Evolutionary conservation across 1,140 invertebrate genomes (phyloP), one percentile per base, ranked within the genome.

Genomic region (Ostrea edulis): DNA sequence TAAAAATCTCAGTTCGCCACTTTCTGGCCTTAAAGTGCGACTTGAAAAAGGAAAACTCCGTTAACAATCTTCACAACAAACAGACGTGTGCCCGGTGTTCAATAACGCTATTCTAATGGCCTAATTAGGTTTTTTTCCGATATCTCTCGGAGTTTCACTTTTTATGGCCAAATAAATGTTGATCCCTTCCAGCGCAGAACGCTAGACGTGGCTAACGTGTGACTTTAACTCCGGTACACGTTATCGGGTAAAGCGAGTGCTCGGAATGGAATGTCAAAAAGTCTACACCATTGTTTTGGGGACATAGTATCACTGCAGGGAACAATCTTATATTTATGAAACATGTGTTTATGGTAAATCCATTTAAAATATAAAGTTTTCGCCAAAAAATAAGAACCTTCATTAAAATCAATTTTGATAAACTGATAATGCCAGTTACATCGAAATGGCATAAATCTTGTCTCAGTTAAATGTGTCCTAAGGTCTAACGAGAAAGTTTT

Each of bases 61-160:
- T 29, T 77, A 77, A 14, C 9, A 17, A 77, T 77, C 68, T 5
- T 11, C 8, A 77, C 25, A 77, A 77, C 68, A 77, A 77, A 77
- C 35, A 77, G 68, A 35, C 25, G 68, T 14, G 29, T 35, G 68
- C 68, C 29, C 68, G 25, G 8, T 77, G 68, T 77, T 77, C 68
- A 77, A 77, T 77, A 77, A 22, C 25, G 29, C 68, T 29, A 77
- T 77, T 35, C 68, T 77, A 77, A 77, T 77, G 68, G 68, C 29
- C 68, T 25, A 77, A 77, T 77, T 77, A 35, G 29, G 11, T 22
- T 2, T 4, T 25, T 77, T 5, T 29, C 14, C 29, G 68, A 77
- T 77, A 14, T 77, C 68, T 77, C 25, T 77, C 68, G 2, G 68
- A 77, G 22, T 77, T 77, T 77, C 58, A 77, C 22, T 35, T 77